Conservation (phyloP, 2,888 invertebrate species). For the Zaprionus lineosus region DNA sequence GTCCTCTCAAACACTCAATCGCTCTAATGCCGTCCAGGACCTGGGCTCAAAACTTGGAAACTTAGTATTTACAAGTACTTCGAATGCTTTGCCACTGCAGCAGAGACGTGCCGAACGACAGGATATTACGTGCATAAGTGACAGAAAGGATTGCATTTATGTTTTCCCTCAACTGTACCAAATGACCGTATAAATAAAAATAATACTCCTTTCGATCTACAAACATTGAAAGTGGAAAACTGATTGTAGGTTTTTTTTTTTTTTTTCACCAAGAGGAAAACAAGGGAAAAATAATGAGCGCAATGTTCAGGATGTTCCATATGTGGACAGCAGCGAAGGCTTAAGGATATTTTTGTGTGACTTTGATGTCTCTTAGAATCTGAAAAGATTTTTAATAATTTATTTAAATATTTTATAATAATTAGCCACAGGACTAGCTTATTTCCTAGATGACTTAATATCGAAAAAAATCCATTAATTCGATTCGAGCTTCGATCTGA, state of each 20-base stretch:
- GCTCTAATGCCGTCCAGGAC: conserved; percentile 47
- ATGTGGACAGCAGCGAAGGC: too few species aligned
- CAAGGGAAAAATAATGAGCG: not conserved
- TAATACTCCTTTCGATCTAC: not conserved
- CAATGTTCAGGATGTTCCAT: too few species aligned
- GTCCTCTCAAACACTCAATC: conserved; percentile 58
- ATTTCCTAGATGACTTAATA: too few species aligned
- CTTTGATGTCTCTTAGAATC: too few species aligned
- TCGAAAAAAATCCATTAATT: too few species aligned
- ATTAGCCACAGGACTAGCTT: too few species aligned
- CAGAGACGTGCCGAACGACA: conserved; percentile 60
- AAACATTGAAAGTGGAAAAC: too few species aligned
- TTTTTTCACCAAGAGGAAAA: not conserved
- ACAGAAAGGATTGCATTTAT: conserved; percentile 24
- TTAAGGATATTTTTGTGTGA: too few species aligned
- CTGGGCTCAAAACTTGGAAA: conserved; percentile 46
- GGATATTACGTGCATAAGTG: conserved; percentile 65
- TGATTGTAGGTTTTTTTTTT: too few species aligned
- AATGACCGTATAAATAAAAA: conserved; percentile 28
- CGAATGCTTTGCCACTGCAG: conserved; percentile 51
- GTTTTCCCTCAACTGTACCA: conserved; percentile 10
- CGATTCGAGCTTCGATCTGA: too few species aligned
- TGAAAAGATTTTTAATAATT: too few species aligned
- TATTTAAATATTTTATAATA: too few species aligned
- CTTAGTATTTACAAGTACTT: conserved; percentile 48